Evolutionary conservation across 2,113 vertebrate genomes (phyloP).

Genomic region (Petroica traversi): DNA sequence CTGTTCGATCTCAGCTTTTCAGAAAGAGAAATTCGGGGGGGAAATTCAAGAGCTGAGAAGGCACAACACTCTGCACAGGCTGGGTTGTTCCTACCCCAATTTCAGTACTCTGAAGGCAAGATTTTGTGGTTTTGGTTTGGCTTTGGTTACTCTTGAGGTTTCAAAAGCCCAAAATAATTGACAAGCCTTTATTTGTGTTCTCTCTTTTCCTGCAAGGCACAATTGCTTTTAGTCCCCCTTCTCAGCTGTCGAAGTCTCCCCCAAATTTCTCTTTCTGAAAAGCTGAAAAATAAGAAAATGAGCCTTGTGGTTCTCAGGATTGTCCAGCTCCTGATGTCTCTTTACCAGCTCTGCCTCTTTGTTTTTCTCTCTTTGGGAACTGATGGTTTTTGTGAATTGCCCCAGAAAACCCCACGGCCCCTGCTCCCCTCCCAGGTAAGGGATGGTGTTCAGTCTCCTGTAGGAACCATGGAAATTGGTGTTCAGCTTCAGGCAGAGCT

Average conservation of each 20-base stretch:
- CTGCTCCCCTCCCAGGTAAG: not conserved
- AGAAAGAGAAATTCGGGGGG: too few relatives aligned
- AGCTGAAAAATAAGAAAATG: not conserved
- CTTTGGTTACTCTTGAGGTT: too few relatives aligned
- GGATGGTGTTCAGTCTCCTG: not conserved
- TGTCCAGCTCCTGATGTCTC: not conserved
- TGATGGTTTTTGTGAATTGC: not conserved
- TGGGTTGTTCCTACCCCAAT: too few relatives aligned
- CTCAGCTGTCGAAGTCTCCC: not conserved
- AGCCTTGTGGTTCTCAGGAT: not conserved
- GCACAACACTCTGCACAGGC: too few relatives aligned
- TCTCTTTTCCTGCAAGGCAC: too few relatives aligned
- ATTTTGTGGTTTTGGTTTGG: too few relatives aligned
- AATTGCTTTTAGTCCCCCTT: not conserved
- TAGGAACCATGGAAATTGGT: not conserved
- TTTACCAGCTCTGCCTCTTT: not conserved
- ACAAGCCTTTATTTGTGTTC: too few relatives aligned
- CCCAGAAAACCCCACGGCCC: not conserved
- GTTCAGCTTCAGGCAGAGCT: not conserved
- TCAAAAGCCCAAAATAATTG: too few relatives aligned
- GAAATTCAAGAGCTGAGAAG: too few relatives aligned
- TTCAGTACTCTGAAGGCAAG: too few relatives aligned
- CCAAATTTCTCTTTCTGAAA: too few relatives aligned
- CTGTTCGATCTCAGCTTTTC: too few relatives aligned
- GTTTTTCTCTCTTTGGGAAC: not conserved